These are phyloP conservation scores for Drosophila rubida DNA, from an alignment of 2,888 invertebrate genomes.

Conservation along the genomic window DNA sequence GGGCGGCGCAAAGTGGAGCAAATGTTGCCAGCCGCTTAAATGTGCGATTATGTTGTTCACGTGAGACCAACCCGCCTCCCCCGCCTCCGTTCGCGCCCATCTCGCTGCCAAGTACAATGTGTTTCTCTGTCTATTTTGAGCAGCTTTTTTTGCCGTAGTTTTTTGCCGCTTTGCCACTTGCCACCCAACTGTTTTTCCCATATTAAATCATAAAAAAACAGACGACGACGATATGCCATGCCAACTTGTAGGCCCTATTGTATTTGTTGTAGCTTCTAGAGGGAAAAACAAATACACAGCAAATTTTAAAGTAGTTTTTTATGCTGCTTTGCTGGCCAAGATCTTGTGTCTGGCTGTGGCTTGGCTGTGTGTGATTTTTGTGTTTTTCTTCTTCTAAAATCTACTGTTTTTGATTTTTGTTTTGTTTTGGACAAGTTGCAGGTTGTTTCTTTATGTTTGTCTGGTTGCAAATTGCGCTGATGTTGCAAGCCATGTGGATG, in stretches of 20 bases:
- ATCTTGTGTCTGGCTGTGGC: conserved; percentile 33
- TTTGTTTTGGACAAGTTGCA: conserved; percentile 37
- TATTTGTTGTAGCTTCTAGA: conserved; percentile 23
- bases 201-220: conserved; percentile 80
- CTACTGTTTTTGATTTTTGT: conserved; percentile 16
- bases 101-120: conserved; percentile 27
- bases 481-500: conserved; percentile 62
- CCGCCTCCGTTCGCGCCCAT: no score
- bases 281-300: conserved; percentile 33
- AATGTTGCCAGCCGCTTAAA: conserved; percentile 61
- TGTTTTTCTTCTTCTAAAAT: conserved; percentile 30
- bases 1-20: neutral
- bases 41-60: conserved; percentile 65
- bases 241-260: conserved; percentile 45
- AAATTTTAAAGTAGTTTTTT: conserved; percentile 37
- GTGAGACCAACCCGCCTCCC: conserved; percentile 28
- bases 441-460: conserved; percentile 37
- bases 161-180: conserved; percentile 38
- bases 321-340: conserved; percentile 24
- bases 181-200: conserved; percentile 66
- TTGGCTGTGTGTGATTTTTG: conserved; percentile 15
- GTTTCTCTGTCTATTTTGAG: conserved; percentile 34
- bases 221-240: conserved; percentile 31
- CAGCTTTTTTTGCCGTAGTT: conserved; percentile 27
- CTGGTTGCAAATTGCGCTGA: conserved; percentile 62